Evolutionary conservation across 2,888 invertebrate genomes (phyloP), one percentile per base, ranked within the genome.

Genomic region (Amphipoea lucens): DNA sequence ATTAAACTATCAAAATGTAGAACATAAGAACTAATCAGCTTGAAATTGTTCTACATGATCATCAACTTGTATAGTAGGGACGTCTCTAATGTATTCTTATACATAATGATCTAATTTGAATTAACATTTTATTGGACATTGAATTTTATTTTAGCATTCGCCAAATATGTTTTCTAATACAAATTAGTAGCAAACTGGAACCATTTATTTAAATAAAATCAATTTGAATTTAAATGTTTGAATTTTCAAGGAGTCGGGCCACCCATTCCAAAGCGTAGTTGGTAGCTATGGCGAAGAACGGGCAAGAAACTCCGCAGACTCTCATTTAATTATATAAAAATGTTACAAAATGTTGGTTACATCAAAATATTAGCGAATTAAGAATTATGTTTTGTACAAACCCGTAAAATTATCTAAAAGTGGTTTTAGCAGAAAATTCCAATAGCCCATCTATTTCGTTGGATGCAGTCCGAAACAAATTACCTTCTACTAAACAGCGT

Each of bases 21-120:
- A 82, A 87, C 70, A 87, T 63, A 45, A 12, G 7, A 73, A 68
- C n/a, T 45, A 0, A 66, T 75, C 67, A 29, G 23, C 17, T 69
- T 42, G 14, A 71, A 42, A 74, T 79, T 83, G 76, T 75, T 74
- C 29, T 73, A 78, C 76, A 78, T 23, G 54, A 62, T 79, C 76
- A 68, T 81, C 79, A 81, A 73, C 1, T 76, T 85, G 73, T 76
- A 77, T 40, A 40, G 54, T 17, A 45, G n/a, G n/a, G 45, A 45
- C 29, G 7, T 23, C 48, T 60, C 14, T 62, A 54, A 62, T 75
- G 2, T 57, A 62, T 54, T 76, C 0, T 17, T 76, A 76, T 45
- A 76, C n/a, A 67, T 54, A 60, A 54, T 20, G n/a, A 67, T 54
- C 20, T 62, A 11, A 67, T 76, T 62, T 45, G 12, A 36, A 76